Conservation (phyloP, 2,113 vertebrate species). For the Chelonoidis abingdonii region DNA sequence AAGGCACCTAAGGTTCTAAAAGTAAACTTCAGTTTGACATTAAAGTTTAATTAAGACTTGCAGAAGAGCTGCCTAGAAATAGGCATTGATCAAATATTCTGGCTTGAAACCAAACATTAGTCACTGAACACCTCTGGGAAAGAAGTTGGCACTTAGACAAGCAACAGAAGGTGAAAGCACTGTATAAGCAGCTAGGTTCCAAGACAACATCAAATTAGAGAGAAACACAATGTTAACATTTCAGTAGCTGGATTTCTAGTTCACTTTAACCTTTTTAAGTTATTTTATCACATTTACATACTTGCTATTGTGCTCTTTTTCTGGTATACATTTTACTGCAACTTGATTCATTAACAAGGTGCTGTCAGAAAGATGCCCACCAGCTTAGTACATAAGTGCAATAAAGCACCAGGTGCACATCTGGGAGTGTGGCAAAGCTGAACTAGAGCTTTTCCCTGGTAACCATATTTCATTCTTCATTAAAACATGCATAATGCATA, state of each 20-base stretch:
- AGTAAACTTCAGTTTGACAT: constrained; percentile 84
- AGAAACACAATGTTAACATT: constrained; percentile 70
- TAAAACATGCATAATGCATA: constrained; percentile 68
- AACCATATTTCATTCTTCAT: constrained; percentile 80
- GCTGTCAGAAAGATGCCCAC: constrained; percentile 42
- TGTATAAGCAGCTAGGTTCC: constrained; percentile 77
- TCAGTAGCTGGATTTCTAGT: constrained; percentile 32
- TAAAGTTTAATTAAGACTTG: constrained; percentile 87
- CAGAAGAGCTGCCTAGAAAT: constrained; percentile 80
- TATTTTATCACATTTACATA: constrained; percentile 38
- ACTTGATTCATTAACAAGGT: constrained; percentile 65
- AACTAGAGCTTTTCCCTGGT: constrained; percentile 59
- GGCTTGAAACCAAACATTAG: constrained; percentile 86
- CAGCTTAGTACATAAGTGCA: constrained; percentile 61
- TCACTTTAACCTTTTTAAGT: constrained; percentile 54
- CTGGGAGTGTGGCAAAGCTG: constrained; percentile 78
- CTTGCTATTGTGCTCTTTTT: background rate
- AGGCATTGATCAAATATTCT: constrained; percentile 86
- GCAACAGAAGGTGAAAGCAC: constrained; percentile 83
- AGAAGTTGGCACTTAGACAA: constrained; percentile 81
- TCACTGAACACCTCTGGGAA: constrained; percentile 87
- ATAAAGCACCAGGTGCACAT: constrained; percentile 84
- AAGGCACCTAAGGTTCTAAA: constrained; percentile 49
- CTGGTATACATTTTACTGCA: background rate
- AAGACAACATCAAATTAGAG: constrained; percentile 77